Conservation (phyloP, 2,113 vertebrate genomes). For the Bucco capensis region DNA sequence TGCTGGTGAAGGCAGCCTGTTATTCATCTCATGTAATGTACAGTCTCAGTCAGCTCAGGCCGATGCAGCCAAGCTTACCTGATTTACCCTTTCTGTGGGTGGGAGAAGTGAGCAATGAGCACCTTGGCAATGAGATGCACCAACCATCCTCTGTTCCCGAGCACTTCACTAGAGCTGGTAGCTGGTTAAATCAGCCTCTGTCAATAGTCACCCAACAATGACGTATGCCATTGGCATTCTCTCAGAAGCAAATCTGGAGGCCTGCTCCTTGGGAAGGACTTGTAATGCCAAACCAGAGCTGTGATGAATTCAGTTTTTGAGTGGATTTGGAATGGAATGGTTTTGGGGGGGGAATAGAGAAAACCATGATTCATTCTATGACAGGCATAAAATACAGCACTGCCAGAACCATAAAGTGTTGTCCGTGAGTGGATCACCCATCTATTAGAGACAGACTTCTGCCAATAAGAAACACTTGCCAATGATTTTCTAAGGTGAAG, state of each 20-base stretch:
- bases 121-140: background rate
- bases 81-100: background rate
- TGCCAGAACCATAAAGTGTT: conserved; percentile 27
- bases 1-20: background rate
- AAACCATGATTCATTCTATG: conserved; percentile 11
- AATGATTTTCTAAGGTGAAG: conserved; percentile 18
- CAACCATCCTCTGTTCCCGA: background rate
- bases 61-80: background rate
- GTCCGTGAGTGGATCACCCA: background rate
- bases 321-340: background rate
- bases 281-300: background rate
- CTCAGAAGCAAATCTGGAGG: background rate
- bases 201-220: accelerated
- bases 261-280: background rate
- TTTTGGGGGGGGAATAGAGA: background rate
- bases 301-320: background rate
- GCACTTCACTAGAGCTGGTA: accelerated
- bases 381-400: background rate
- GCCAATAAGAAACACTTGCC: background rate
- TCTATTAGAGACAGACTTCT: conserved; percentile 13
- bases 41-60: background rate
- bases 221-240: background rate
- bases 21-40: background rate
- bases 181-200: background rate
- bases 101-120: background rate